Conservation (phyloP, 2,797 vertebrate species). For the Menidia menidia region DNA sequence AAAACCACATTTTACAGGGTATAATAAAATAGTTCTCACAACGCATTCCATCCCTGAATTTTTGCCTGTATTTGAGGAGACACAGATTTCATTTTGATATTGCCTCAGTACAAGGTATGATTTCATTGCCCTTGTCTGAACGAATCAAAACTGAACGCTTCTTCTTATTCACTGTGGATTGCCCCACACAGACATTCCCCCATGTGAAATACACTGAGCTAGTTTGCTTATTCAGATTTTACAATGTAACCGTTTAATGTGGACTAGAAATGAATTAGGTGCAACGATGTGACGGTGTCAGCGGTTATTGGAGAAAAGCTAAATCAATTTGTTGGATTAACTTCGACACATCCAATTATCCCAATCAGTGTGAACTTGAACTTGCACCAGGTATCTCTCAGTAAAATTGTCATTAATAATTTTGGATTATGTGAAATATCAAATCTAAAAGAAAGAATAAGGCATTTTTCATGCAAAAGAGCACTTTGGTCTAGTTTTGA, state of each 20-base stretch:
- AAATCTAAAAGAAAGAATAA: background rate
- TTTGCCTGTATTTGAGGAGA: constrained; percentile 10
- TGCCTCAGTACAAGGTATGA: constrained; percentile 9
- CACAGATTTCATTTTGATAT: constrained; percentile 30
- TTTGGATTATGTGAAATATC: background rate
- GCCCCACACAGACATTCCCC: constrained; percentile 15
- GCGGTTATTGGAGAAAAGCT: constrained; percentile 5
- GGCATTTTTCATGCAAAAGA: background rate
- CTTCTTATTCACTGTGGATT: constrained; percentile 11
- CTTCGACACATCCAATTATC: constrained; percentile 12
- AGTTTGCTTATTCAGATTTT: constrained; percentile 29
- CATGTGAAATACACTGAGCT: constrained; percentile 29
- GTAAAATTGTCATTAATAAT: constrained; percentile 1
- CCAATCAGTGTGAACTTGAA: constrained; percentile 50
- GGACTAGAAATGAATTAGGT: constrained; percentile 39
- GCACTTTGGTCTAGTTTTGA: background rate
- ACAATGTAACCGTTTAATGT: constrained; percentile 32
- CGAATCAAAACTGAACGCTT: constrained; percentile 30
- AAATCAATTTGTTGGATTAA: constrained; percentile 36
- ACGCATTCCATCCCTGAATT: constrained; percentile 1
- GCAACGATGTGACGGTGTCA: constrained; percentile 19
- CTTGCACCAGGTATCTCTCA: constrained; percentile 24
- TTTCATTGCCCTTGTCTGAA: constrained; percentile 13
- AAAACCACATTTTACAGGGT: background rate
- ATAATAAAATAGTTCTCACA: background rate